phyloP scores from a whole-genome alignment of 2,113 vertebrate species.

The Forbesichthys agassizii region DNA sequence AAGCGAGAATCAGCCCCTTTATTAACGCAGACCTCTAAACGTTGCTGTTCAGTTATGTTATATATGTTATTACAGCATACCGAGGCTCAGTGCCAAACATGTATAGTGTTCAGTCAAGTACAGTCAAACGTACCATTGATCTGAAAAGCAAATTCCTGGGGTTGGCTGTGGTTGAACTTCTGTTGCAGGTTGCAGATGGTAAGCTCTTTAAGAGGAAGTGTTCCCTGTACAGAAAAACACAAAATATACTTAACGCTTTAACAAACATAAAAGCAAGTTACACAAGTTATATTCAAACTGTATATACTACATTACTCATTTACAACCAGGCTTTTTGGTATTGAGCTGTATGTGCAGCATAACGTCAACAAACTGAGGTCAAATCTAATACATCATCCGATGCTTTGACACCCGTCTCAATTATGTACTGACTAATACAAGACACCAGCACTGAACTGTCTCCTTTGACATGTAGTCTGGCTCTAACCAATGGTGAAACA shows the following conservation, averaged over 20 bases:
- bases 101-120: neutral
- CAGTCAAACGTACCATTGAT: conserved; percentile 82
- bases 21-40: conserved; percentile 25
- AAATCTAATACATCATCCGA: conserved; percentile 13
- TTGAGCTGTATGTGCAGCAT: neutral
- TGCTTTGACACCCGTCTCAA: conserved; percentile 38
- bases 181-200: conserved; percentile 75
- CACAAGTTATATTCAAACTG: neutral
- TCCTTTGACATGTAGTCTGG: conserved; percentile 13
- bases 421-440: conserved; percentile 43
- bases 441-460: conserved; percentile 16
- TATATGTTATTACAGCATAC: conserved; percentile 15
- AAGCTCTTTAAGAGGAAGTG: conserved; percentile 88
- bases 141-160: conserved; percentile 82
- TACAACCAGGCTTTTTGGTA: neutral
- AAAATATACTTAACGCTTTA: conserved; percentile 4
- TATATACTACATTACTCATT: neutral
- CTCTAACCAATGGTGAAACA: conserved; percentile 9
- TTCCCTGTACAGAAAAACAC: conserved; percentile 77
- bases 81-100: conserved; percentile 16
- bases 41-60: too few relatives aligned
- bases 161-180: conserved; percentile 70
- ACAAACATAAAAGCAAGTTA: neutral
- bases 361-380: conserved; percentile 6
- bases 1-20: conserved; percentile 13